Conservation (phyloP, 2,888 invertebrate species). For the Selenia dentaria region DNA sequence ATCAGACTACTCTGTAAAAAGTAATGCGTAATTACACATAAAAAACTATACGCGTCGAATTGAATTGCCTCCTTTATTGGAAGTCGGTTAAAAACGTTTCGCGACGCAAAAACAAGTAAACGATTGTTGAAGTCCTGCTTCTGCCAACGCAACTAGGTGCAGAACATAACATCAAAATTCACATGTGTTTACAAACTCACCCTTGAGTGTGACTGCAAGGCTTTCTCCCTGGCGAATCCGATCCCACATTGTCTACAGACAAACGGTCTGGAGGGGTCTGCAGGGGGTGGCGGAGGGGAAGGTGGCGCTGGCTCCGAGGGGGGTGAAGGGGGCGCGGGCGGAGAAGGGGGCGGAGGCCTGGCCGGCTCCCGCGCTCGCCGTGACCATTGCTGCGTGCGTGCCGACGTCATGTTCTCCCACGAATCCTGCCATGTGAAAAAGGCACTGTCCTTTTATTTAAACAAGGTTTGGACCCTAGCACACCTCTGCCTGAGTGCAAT, state of each 20-base stretch:
- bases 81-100: too few relatives aligned
- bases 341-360: slow-evolving; percentile 43
- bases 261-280: slow-evolving; percentile 90
- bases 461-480: slow-evolving; percentile 11
- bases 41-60: too few relatives aligned
- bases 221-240: slow-evolving; percentile 92
- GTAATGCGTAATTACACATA: too few relatives aligned
- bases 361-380: slow-evolving; percentile 52
- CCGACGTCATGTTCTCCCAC: slow-evolving; percentile 81
- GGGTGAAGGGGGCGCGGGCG: slow-evolving; percentile 41
- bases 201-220: slow-evolving; percentile 90
- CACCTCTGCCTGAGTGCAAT: too few relatives aligned
- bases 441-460: slow-evolving; percentile 18
- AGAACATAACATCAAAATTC: too few relatives aligned
- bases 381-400: slow-evolving; percentile 81
- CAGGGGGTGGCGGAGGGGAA: slow-evolving; percentile 52
- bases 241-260: slow-evolving; percentile 88
- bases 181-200: too few relatives aligned
- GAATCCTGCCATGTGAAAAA: slow-evolving; percentile 54
- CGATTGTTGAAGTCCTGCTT: too few relatives aligned
- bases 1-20: too few relatives aligned
- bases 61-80: too few relatives aligned
- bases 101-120: too few relatives aligned
- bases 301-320: slow-evolving; percentile 38
- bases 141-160: too few relatives aligned